Conservation (phyloP, 2,113 vertebrate species). For the Sphaerodactylus townsendi region DNA sequence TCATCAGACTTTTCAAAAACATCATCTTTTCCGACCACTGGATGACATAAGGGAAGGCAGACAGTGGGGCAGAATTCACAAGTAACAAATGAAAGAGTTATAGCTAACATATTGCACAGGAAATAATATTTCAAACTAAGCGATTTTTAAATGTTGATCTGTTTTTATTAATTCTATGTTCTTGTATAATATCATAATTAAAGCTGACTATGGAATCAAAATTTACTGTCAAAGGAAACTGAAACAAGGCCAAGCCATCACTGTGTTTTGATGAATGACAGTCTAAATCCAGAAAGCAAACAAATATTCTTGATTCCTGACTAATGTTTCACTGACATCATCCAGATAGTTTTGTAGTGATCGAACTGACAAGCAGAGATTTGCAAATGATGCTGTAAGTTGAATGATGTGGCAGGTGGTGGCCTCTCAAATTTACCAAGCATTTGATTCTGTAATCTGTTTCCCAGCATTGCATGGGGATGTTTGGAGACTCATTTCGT, state of each 20-base stretch:
- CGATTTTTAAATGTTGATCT: not conserved
- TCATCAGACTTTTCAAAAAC: not conserved
- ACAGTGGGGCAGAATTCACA: not conserved
- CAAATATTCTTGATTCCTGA: not conserved
- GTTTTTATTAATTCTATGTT: not conserved
- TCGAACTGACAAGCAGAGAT: not conserved
- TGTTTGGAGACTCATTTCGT: too few relatives aligned
- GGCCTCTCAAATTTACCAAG: not conserved
- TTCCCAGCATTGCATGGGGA: not conserved
- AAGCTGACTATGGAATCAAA: not conserved
- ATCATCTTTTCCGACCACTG: not conserved
- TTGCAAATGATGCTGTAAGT: not conserved
- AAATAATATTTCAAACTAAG: not conserved
- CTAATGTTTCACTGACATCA: slow-evolving; percentile 3
- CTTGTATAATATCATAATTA: not conserved
- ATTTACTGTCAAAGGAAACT: not conserved
- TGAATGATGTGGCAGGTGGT: not conserved
- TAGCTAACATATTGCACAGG: not conserved
- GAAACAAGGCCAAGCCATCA: not conserved
- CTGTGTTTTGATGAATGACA: not conserved
- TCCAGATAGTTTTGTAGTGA: not conserved
- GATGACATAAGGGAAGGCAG: not conserved
- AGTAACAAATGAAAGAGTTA: not conserved
- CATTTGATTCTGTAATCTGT: not conserved
- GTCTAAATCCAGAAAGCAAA: not conserved